These are phyloP conservation scores for Cheilosia variabilis DNA, from an alignment of 2,888 invertebrate species.

Conservation along the genomic window DNA sequence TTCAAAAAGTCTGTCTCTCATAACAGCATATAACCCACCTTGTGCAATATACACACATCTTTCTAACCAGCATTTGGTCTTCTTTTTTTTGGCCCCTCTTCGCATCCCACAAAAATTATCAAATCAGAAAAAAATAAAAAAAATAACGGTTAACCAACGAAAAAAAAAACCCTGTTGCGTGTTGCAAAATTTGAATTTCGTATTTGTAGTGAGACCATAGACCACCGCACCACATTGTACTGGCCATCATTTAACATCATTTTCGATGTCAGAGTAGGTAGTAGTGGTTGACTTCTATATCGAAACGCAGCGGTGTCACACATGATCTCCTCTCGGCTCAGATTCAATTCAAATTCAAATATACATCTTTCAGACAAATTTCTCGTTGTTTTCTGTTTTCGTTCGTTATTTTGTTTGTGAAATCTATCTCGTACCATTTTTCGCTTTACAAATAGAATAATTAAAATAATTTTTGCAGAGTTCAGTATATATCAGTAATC, in stretches of 20 bases:
- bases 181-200: slow-evolving; percentile 71
- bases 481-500: slow-evolving; percentile 1
- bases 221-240: slow-evolving; percentile 39
- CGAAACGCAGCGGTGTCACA: slow-evolving; percentile 68
- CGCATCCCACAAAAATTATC: slow-evolving; percentile 42
- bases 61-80: slow-evolving; percentile 44
- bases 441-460: slow-evolving; percentile 6
- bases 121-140: slow-evolving; percentile 38
- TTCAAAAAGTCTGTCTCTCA: slow-evolving; percentile 42
- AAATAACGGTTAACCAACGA: slow-evolving; percentile 33
- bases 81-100: slow-evolving; percentile 17
- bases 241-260: slow-evolving; percentile 49
- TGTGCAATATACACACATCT: slow-evolving; percentile 55
- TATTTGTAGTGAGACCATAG: slow-evolving; percentile 65
- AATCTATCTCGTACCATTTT: slow-evolving; percentile 32
- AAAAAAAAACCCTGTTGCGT: slow-evolving; percentile 56
- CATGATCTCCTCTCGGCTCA: slow-evolving; percentile 47
- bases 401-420: slow-evolving; percentile 29
- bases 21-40: slow-evolving; percentile 53
- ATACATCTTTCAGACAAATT: slow-evolving; percentile 27
- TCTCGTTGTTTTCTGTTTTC: slow-evolving; percentile 23
- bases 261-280: slow-evolving; percentile 65
- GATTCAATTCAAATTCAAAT: slow-evolving; percentile 19
- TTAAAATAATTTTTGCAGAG: slow-evolving; percentile 15
- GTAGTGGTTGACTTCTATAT: slow-evolving; percentile 70